Conservation (phyloP, 2,888 invertebrate genomes). For the Ptychoptera contaminata region DNA sequence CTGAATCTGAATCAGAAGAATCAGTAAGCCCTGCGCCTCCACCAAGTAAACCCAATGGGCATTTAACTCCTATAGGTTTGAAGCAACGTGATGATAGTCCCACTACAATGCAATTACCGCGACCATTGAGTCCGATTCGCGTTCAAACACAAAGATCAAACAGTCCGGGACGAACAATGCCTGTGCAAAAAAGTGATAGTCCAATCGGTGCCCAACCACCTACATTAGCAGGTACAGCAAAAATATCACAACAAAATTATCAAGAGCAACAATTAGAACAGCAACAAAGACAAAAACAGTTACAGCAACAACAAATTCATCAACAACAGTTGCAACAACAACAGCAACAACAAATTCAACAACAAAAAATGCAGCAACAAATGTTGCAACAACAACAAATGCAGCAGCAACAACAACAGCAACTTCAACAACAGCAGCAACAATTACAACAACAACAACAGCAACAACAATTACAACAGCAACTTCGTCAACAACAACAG, state of each 20-base stretch:
- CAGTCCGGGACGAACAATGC: slow-evolving; percentile 5
- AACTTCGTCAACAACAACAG: slow-evolving; percentile 17
- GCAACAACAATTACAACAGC: slow-evolving; percentile 15
- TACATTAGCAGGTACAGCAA: slow-evolving; percentile 1
- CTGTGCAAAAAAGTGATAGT: slow-evolving; percentile 29
- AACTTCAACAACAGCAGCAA: slow-evolving; percentile 27
- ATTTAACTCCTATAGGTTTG: too few species aligned
- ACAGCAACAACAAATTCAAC: slow-evolving; percentile 10
- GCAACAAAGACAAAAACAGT: slow-evolving; percentile 13
- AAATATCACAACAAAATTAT: slow-evolving; percentile 2
- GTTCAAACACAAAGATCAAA: slow-evolving; percentile 2
- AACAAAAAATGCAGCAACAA: slow-evolving; percentile 12
- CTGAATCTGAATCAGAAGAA: too few species aligned
- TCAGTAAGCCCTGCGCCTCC: slow-evolving; percentile 3
- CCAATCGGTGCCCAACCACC: slow-evolving; percentile 8
- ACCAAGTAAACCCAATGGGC: slow-evolving; percentile 18
- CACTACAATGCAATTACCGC: slow-evolving; percentile 12
- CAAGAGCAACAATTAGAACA: slow-evolving; percentile 13
- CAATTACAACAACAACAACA: slow-evolving; percentile 34
- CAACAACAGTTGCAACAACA: slow-evolving; percentile 10
- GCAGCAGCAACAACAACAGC: slow-evolving; percentile 18
- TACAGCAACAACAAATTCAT: slow-evolving; percentile 12
- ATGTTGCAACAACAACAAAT: slow-evolving; percentile 13
- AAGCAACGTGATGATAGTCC: slow-evolving; percentile 22
- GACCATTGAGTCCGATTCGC: slow-evolving; percentile 27